Conservation (phyloP, 2,888 invertebrate genomes). For the Acrobeloides nanus region DNA sequence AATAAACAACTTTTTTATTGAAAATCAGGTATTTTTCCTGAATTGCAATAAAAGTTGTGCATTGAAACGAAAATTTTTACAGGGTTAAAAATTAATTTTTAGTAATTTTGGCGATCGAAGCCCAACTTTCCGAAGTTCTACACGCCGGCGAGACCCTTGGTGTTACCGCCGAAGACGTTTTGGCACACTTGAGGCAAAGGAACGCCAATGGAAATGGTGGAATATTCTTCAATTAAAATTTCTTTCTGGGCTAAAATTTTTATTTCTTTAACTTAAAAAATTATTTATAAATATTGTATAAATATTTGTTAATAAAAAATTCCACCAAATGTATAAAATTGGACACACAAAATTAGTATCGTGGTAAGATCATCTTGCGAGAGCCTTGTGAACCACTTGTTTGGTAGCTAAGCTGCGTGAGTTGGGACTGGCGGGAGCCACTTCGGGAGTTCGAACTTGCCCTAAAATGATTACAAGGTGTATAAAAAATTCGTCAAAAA, state of each 20-base stretch:
- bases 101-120: conserved; percentile 49
- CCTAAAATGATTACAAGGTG: background rate
- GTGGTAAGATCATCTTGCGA: conserved; percentile 9
- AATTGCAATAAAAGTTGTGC: too few species aligned
- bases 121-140: conserved; percentile 43
- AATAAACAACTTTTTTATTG: background rate
- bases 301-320: too few species aligned
- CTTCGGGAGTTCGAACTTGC: conserved; percentile 6
- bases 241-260: too few species aligned
- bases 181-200: conserved; percentile 36
- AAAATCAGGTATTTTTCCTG: background rate
- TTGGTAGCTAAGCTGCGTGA: conserved; percentile 12
- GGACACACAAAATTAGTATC: too few species aligned
- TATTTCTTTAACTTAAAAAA: too few species aligned
- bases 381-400: conserved; percentile 14
- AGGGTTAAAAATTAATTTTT: conserved; percentile 18
- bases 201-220: too few species aligned
- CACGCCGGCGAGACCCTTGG: conserved; percentile 49
- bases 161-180: conserved; percentile 46
- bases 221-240: too few species aligned
- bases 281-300: too few species aligned
- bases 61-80: conserved; percentile 1
- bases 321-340: too few species aligned
- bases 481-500: too few species aligned
- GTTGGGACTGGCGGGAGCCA: conserved; percentile 15